Evolutionary conservation across 2,797 vertebrate species (phyloP), one percentile per base, ranked within the genome.

Genomic region (Emys orbicularis): DNA sequence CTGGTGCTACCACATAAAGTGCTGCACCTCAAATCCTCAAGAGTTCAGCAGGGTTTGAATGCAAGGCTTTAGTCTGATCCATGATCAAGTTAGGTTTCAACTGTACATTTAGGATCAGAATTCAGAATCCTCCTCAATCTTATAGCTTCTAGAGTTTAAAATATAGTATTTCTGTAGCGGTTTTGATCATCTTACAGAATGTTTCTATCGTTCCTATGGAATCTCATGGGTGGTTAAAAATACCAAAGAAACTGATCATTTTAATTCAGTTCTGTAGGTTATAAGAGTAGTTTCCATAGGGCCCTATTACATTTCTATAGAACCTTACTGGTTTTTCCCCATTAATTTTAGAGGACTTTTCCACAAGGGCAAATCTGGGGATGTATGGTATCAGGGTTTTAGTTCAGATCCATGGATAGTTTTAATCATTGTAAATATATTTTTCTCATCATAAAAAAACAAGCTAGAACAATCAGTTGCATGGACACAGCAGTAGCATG

Each of bases 291-390:
- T 65, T 65, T 65, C 15, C 10, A 65, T n/a, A 19, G 16, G 2
- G n/a, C 31, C 31, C 18, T 37, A 21, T 68, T 68, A 23, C 21
- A 68, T 68, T 21, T 68, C 65, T 81, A 56, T 41, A 81, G n/a
- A 81, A 81, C 21, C n/a, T 21, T 21, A 68, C 19, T 68, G n/a
- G 5, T 68, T 37, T 21, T 68, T 68, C 61, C 18, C 13, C 12
- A 2, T 68, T 68, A 11, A 21, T 68, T 37, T 44, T 59, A 31
- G 47, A 82, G 79, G 8, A 25, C 16, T 79, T 91, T 59, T 8
- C 4, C 1, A 5, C 34, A 81, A 50, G 4, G 54, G 54, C 0
- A 80, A 90, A 91, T 41, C 7, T 0, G 0, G 34, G 5, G 65
- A 65, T 90, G 3, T 82, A 37, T 19, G 18, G n/a, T 68, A 72